Percentiles rank a stretch among this genome's conserved stretches.
These are phyloP conservation scores for Mesorhabditis spiculigera DNA, from an alignment of 2,888 invertebrate genomes.

Conservation along the genomic window DNA sequence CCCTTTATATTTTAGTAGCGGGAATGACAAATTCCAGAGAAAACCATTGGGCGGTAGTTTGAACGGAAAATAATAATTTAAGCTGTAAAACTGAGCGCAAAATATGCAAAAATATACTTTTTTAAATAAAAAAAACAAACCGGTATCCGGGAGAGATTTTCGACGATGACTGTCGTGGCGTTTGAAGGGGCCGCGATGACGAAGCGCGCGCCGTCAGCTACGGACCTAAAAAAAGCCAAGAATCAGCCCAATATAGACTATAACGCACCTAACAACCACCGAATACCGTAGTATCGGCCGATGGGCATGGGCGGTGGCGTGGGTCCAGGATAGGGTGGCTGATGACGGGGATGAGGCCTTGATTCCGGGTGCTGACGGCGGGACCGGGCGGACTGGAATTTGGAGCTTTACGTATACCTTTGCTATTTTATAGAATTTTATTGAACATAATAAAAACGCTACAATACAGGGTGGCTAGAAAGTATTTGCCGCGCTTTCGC, in stretches of 20 bases:
- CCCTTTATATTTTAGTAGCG: too few relatives aligned
- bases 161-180: slow-evolving; percentile 43
- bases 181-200: slow-evolving; percentile 43
- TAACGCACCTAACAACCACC: slow-evolving; percentile 16
- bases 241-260: not conserved
- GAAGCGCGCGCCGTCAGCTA: slow-evolving; percentile 26
- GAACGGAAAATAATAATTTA: too few relatives aligned
- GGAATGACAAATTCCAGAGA: too few relatives aligned
- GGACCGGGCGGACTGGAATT: slow-evolving; percentile 47
- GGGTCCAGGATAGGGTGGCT: slow-evolving; percentile 49
- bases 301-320: slow-evolving; percentile 44
- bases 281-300: slow-evolving; percentile 24
- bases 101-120: too few relatives aligned
- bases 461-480: too few relatives aligned
- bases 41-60: too few relatives aligned
- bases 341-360: slow-evolving; percentile 42
- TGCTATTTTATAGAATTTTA: too few relatives aligned
- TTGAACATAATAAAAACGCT: too few relatives aligned
- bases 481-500: too few relatives aligned
- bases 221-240: slow-evolving; percentile 22
- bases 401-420: not conserved
- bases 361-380: slow-evolving; percentile 51
- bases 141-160: slow-evolving; percentile 36
- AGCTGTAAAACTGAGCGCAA: too few relatives aligned
- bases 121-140: not conserved